phyloP scores from a whole-genome alignment of 1,140 invertebrate genomes.

The Nasonia vitripennis region DNA sequence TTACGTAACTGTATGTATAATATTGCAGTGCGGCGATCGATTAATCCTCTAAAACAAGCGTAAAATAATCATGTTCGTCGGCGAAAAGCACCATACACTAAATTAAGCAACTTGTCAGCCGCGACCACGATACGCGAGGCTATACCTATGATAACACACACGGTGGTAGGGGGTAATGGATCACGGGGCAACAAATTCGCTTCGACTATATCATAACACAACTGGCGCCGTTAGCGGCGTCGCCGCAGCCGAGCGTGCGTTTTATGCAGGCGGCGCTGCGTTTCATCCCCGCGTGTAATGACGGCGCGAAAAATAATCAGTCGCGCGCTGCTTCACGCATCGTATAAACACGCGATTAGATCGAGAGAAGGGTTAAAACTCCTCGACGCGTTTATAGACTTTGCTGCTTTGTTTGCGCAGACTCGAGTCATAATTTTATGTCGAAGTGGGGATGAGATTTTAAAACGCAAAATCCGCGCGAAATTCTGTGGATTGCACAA shows the following conservation, averaged over 20 bases:
- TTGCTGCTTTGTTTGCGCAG: no score
- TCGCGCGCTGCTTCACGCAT: slow-evolving; percentile 20
- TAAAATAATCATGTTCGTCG: no score
- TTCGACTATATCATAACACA: neutral
- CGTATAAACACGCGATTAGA: slow-evolving; percentile 23
- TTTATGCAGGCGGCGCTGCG: neutral
- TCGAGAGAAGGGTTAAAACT: neutral
- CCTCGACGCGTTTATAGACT: neutral
- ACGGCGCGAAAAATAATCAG: neutral
- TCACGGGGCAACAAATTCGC: neutral
- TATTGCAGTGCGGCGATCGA: neutral
- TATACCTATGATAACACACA: neutral
- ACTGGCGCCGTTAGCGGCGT: neutral
- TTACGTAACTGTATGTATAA: neutral
- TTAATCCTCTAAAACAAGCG: neutral
- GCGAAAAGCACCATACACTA: no score
- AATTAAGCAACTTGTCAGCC: no score
- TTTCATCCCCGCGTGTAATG: slow-evolving; percentile 41
- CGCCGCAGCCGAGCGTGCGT: neutral
- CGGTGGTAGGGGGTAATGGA: neutral
- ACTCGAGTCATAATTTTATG: neutral
- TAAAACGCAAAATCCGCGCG: slow-evolving; percentile 55
- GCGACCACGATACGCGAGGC: no score
- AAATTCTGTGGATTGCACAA: slow-evolving; percentile 56
- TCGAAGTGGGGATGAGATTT: no score